Evolutionary conservation across 1,140 invertebrate species (phyloP), one percentile per base, ranked within the genome.

Genomic region (Listronotus oregonensis): DNA sequence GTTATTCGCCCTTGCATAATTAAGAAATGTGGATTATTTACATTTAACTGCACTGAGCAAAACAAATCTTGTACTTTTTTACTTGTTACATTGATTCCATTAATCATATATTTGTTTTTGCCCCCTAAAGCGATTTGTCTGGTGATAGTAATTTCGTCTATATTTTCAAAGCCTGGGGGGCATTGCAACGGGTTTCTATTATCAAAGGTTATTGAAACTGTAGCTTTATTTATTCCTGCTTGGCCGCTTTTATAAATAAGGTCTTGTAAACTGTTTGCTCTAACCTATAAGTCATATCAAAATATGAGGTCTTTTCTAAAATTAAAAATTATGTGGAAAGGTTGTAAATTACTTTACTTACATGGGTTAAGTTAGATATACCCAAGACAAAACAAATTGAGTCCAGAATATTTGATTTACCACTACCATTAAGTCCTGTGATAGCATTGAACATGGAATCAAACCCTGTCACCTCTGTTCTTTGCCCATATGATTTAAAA

Each of bases 1-100:
- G 97, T 99, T 56, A 99, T 98, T 73, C 96, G 87, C 8, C 98
- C 98, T 85, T 99, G 98, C 97, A 99, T 99, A 71, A 99, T 99
- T 5, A 99, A 86, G 79, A 99, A 99, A 80, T 99, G 97, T 4
- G 97, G 97, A 84, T 99, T 99, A 80, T 99, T 99, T 0, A 99
- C 94, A 80, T 99, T 99, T 2, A 99, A 81, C 75, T 98, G 95
- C 7, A 99, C 90, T 0, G 96, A 97, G 71, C 93, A 92, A 79
- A 99, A 99, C 69, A 99, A 82, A 81, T 99, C 97, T 57, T 90
- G 87, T 0, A 99, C 92, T 72, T 91, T 83, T 74, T 92, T 95
- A 77, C 96, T 95, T 69, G 90, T 85, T 0, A 96, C 95, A 79
- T 89, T 90, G 40, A 88, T 88, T 6, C 97, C 96, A 82, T 99